Evolutionary conservation across 37 sponge, comb jelly and placozoan genomes (phyloP), one percentile per base, ranked within the genome.

Genomic region (Agelas oroides): DNA sequence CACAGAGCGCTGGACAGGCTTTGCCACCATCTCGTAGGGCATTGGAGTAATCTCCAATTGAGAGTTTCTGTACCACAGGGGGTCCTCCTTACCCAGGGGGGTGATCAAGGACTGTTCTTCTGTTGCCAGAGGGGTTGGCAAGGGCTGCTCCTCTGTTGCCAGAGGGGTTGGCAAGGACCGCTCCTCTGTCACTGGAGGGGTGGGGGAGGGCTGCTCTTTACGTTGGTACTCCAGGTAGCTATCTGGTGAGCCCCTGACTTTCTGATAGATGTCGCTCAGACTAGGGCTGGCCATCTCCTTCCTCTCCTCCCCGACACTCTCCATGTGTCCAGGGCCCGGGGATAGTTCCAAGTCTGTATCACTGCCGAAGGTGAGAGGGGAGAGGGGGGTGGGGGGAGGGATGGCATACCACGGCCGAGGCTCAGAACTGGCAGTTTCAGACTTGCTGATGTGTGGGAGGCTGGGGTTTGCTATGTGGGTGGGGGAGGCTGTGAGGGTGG

Each of bases 61-160:
- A 8, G 6, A 46, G 3, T 8, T 8, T 46, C 41, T 17, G 65
- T 77, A 77, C 78, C 78, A 77, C 65, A 77, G 65, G 62, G 78
- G 64, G 25, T 77, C 78, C 61, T 57, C 77, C 2, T 33, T 14
- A 5, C 27, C 30, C 30, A n/a, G n/a, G n/a, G n/a, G n/a, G n/a
- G n/a, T n/a, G n/a, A n/a, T n/a, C n/a, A n/a, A n/a, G n/a, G n/a
- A n/a, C n/a, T n/a, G n/a, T n/a, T n/a, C n/a, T n/a, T n/a, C 58
- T 15, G 16, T 75, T 53, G 38, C 53, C 53, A 21, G 1, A 21
- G 73, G 35, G 30, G 33, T 20, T 34, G 33, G 8, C 8, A 5
- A 16, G 16, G 39, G 15, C 19, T 67, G 69, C 69, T 67, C 46
- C 8, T 46, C 58, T 15, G 16, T 75, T 53, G 38, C 53, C 53